Evolutionary conservation across 2,113 vertebrate species (phyloP).

Genomic region (pig (Sus scrofa)): T2T-Sscrofa CM000812.6:155743501-155744000

Average conservation of each 20-base stretch:
- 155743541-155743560: not conserved
- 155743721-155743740: not conserved
- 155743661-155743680: not conserved
- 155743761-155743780: too few species aligned
- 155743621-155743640: rapidly evolving
- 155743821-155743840: too few species aligned
- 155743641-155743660: not conserved
- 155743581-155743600: not conserved
- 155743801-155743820: too few species aligned
- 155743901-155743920: too few species aligned
- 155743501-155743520: not conserved
- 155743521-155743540: not conserved
- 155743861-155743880: too few species aligned
- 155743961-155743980: too few species aligned
- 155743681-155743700: not conserved
- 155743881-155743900: too few species aligned
- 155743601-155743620: not conserved
- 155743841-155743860: too few species aligned
- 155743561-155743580: not conserved
- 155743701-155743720: not conserved
- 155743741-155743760: not conserved
- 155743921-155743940: too few species aligned
- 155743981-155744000: too few species aligned
- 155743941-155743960: too few species aligned
- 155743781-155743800: too few species aligned